Evolutionary conservation across 1,140 invertebrate genomes (phyloP).

Genomic region (Brachionus plicatilis): DNA sequence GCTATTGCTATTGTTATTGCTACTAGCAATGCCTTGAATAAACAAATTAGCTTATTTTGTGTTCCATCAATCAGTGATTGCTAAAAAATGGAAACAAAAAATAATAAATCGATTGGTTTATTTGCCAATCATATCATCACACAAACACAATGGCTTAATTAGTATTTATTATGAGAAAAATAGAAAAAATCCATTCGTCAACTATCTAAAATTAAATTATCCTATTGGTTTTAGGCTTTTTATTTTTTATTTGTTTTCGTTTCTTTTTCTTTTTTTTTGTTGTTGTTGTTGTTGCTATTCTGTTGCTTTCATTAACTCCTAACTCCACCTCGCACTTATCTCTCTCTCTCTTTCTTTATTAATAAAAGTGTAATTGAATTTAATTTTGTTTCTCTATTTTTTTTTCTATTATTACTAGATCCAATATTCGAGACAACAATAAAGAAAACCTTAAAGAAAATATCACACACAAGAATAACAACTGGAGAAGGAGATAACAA

Average conservation of each 20-base stretch:
- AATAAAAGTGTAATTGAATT: constrained; percentile 32
- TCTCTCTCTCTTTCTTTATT: background rate
- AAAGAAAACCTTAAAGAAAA: background rate
- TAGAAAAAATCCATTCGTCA: background rate
- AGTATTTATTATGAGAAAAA: background rate
- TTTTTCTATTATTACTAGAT: background rate
- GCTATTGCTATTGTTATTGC: no score
- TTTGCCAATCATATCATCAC: background rate
- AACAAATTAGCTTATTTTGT: background rate
- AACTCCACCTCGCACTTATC: constrained; percentile 4
- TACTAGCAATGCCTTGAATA: background rate
- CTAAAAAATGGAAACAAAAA: no score
- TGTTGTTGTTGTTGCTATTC: no score
- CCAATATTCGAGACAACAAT: background rate
- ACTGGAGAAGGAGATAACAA: background rate
- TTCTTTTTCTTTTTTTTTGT: background rate
- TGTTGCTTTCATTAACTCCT: background rate
- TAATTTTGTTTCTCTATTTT: background rate
- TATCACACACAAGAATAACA: background rate
- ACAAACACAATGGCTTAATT: background rate
- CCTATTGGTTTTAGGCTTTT: background rate
- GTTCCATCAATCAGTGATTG: constrained; percentile 16
- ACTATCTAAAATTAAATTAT: background rate
- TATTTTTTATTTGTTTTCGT: background rate
- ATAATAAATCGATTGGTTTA: background rate